Percentiles rank a stretch among this genome's conserved stretches.
These are phyloP conservation scores for Carcharodon carcharias DNA, from an alignment of 2,797 vertebrate species.

Conservation along the genomic window DNA sequence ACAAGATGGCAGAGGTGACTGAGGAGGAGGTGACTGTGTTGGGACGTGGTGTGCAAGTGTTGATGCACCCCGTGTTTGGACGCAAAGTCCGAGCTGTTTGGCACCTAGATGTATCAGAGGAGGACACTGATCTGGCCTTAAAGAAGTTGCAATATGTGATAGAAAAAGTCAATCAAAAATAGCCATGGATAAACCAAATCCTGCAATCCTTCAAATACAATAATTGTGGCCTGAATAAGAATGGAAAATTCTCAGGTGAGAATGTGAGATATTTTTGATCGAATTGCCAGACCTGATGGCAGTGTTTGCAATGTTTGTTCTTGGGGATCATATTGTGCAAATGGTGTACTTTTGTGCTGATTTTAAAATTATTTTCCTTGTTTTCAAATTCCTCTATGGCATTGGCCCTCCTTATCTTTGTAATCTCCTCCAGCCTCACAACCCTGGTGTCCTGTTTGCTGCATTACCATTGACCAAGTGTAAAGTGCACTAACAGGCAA, in stretches of 20 bases:
- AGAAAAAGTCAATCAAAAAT: constrained; percentile 45
- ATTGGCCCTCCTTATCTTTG: background rate
- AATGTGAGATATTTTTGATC: background rate
- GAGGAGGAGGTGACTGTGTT: constrained; percentile 55
- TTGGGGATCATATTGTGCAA: background rate
- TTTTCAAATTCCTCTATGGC: background rate
- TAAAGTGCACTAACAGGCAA: background rate
- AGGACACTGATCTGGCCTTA: constrained; percentile 62
- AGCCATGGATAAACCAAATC: background rate
- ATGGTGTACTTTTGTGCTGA: background rate
- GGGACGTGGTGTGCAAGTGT: constrained; percentile 55
- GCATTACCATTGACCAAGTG: background rate
- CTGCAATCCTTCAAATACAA: background rate
- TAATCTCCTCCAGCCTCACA: background rate
- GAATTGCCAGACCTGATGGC: background rate
- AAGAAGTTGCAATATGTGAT: constrained; percentile 68
- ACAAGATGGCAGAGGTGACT: constrained; percentile 53
- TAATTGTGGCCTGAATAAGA: background rate
- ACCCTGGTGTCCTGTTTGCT: background rate
- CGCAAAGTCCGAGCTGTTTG: constrained; percentile 59
- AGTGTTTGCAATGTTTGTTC: background rate
- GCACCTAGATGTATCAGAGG: constrained; percentile 62
- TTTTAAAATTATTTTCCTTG: background rate
- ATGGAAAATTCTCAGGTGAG: background rate
- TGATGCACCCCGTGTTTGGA: constrained; percentile 61